Percentiles rank a stretch among this genome's conserved stretches.
These are phyloP conservation scores for Leptopilina myrica DNA, from an alignment of 2,888 invertebrate species.

Conservation along the genomic window DNA sequence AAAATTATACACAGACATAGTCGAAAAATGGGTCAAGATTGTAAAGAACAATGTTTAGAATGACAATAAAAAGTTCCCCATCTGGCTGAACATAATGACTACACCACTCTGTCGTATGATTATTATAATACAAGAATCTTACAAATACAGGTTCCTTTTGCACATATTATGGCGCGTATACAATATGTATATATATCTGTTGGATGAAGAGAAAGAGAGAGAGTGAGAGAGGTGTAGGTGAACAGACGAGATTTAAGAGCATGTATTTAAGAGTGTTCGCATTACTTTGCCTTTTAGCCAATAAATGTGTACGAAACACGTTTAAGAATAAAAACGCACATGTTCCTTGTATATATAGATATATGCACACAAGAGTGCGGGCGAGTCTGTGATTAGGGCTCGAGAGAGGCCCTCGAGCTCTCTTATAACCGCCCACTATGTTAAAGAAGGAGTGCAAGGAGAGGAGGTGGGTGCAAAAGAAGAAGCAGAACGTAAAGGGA, in stretches of 20 bases:
- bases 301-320: conserved; percentile 43
- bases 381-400: conserved; percentile 74
- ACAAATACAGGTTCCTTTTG: background rate
- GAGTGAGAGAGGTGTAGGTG: background rate
- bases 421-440: conserved; percentile 72
- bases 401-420: conserved; percentile 62
- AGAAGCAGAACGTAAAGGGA: conserved; percentile 47
- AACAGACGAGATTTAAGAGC: conserved; percentile 52
- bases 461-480: conserved; percentile 48
- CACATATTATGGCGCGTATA: background rate
- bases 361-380: conserved; percentile 52
- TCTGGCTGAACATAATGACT: too few species aligned
- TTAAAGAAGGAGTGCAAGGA: conserved; percentile 50
- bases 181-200: background rate
- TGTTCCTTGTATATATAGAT: conserved; percentile 54
- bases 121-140: conserved; percentile 5
- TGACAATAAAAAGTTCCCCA: too few species aligned
- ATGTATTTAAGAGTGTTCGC: conserved; percentile 62
- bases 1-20: too few species aligned
- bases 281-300: conserved; percentile 62
- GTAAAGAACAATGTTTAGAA: too few species aligned
- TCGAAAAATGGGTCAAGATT: too few species aligned
- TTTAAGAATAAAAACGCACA: conserved; percentile 58
- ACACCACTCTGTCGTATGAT: too few species aligned
- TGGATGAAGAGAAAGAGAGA: background rate